Evolutionary conservation across 2,888 invertebrate genomes (phyloP).

Genomic region (Polyommatus icarus): DNA sequence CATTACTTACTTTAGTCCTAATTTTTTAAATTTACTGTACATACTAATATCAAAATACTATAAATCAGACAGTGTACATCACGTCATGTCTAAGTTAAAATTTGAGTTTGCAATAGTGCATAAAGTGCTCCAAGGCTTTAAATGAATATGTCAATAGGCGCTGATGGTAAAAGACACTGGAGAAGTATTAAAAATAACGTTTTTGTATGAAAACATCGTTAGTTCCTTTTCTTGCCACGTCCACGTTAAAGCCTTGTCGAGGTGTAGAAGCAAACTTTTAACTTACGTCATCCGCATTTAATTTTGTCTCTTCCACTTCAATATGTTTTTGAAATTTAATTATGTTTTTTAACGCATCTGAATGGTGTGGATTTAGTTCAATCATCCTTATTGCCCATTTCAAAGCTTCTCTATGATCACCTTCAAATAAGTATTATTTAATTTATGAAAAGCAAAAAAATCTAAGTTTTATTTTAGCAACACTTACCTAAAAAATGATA

Average conservation of each 20-base stretch:
- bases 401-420: conserved; percentile 18
- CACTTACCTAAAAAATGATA: not conserved
- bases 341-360: not conserved
- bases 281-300: conserved; percentile 7
- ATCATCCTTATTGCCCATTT: conserved; percentile 29
- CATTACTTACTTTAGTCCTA: too few species aligned
- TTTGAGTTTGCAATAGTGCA: not conserved
- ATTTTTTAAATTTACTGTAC: too few species aligned
- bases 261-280: not conserved
- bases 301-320: not conserved
- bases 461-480: not conserved
- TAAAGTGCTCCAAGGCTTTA: not conserved
- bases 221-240: too few species aligned
- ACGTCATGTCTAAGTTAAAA: too few species aligned
- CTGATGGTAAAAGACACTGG: too few species aligned
- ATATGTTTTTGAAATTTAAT: conserved; percentile 8
- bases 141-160: too few species aligned
- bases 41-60: too few species aligned
- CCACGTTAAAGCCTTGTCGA: too few species aligned
- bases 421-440: conserved; percentile 3
- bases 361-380: conserved; percentile 5
- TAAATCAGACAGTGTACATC: too few species aligned
- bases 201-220: too few species aligned
- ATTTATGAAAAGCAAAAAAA: not conserved
- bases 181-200: too few species aligned